Evolutionary conservation across 2,888 invertebrate species (phyloP).

Genomic region (Nomada fabriciana): DNA sequence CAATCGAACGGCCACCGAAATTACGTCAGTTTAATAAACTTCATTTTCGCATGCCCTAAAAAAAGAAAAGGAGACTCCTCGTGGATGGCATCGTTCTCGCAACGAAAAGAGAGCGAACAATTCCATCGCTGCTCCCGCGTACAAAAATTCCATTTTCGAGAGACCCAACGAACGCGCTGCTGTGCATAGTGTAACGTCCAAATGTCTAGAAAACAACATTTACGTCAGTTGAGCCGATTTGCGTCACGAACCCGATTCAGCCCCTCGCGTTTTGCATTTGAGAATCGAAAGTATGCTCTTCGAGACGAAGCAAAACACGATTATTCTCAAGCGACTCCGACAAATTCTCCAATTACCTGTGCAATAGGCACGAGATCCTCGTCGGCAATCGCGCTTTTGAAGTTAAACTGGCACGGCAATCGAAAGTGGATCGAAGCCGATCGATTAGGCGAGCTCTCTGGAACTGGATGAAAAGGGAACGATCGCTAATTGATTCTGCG

Average conservation of each 20-base stretch:
- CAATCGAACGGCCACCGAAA: conserved; percentile 32
- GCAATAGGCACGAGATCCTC: background rate
- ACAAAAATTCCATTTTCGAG: background rate
- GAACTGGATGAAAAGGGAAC: conserved; percentile 61
- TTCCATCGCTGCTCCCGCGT: too few relatives aligned
- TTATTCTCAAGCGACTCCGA: background rate
- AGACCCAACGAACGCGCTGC: too few relatives aligned
- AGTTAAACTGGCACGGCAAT: conserved; percentile 68
- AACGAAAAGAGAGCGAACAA: too few relatives aligned
- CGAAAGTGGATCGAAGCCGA: conserved; percentile 68
- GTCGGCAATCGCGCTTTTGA: conserved; percentile 39
- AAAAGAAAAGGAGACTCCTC: too few relatives aligned
- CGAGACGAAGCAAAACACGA: background rate
- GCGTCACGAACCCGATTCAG: background rate
- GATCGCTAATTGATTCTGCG: conserved; percentile 45
- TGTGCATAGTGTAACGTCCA: too few relatives aligned
- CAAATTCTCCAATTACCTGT: background rate
- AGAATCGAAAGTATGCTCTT: background rate
- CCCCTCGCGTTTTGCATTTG: background rate
- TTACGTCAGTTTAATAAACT: conserved; percentile 42
- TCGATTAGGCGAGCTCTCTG: conserved; percentile 70
- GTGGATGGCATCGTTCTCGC: too few relatives aligned
- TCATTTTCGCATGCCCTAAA: background rate
- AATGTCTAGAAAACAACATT: background rate
- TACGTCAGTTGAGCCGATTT: background rate